Conservation (phyloP, 2,113 vertebrate genomes). For the Gadus chalcogrammus region DNA sequence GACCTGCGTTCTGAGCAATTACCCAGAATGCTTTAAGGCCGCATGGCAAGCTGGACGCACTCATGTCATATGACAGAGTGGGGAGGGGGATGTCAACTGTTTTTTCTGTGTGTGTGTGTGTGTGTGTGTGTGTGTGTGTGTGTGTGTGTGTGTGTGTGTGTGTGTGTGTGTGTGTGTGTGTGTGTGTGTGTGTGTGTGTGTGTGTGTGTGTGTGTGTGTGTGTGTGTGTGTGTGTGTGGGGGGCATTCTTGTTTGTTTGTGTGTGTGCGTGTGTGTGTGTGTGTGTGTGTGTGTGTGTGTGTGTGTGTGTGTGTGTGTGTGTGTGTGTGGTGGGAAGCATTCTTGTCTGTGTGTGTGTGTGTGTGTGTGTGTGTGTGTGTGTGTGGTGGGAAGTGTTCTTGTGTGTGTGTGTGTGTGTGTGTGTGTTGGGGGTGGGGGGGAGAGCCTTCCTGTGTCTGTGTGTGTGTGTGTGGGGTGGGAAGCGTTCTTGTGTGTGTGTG, state of each 20-base stretch:
- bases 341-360: conserved; percentile 18
- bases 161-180: not conserved
- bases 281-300: not conserved
- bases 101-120: too few relatives aligned
- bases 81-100: conserved; percentile 27
- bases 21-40: conserved; percentile 69
- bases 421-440: not conserved
- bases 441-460: too few relatives aligned
- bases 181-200: conserved; percentile 16
- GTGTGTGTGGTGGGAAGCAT: too few relatives aligned
- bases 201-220: conserved; percentile 3
- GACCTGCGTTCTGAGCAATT: conserved; percentile 72
- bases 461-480: not conserved
- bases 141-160: too few relatives aligned
- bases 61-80: conserved; percentile 58
- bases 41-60: conserved; percentile 61
- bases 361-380: not conserved
- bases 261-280: not conserved
- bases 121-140: conserved; percentile 14
- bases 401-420: conserved; percentile 1
- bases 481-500: conserved; percentile 16
- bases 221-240: conserved; percentile 1
- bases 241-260: too few relatives aligned
- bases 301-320: conserved; percentile 14
- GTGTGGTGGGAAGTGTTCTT: conserved; percentile 16